Conservation (phyloP, 2,113 vertebrate species). For the Hirundichthys speculiger region DNA sequence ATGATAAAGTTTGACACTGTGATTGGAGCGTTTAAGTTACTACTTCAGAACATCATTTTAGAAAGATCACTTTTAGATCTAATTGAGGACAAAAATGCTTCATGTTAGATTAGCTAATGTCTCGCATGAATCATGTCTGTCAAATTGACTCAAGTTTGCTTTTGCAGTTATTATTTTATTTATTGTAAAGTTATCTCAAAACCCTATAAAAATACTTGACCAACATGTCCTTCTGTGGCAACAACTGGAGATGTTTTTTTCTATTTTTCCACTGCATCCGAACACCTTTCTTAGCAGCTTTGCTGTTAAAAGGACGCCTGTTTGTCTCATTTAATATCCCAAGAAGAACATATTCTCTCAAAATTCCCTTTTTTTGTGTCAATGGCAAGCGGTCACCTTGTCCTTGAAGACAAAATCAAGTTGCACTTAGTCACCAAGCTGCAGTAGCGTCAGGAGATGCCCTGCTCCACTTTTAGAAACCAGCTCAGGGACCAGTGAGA, state of each 20-base stretch:
- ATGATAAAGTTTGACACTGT: too few species aligned
- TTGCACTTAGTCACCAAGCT: constrained; percentile 39
- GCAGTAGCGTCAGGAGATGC: constrained; percentile 46
- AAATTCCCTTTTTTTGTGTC: constrained; percentile 36
- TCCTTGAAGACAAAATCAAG: constrained; percentile 64
- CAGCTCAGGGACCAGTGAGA: constrained; percentile 59
- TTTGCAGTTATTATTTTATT: too few species aligned
- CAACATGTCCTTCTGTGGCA: background rate
- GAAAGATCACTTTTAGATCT: too few species aligned
- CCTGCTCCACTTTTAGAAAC: constrained; percentile 66
- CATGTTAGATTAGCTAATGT: too few species aligned
- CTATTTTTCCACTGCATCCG: too few species aligned
- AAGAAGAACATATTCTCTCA: constrained; percentile 63
- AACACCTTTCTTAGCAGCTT: constrained; percentile 28
- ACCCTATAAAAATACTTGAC: too few species aligned
- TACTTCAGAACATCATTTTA: too few species aligned
- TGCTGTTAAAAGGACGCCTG: constrained; percentile 39
- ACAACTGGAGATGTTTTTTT: constrained; percentile 7
- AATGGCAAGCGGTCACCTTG: constrained; percentile 42
- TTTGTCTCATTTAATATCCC: constrained; percentile 61
- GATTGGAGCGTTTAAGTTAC: too few species aligned
- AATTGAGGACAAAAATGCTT: too few species aligned
- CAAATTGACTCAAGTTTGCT: too few species aligned
- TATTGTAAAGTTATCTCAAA: too few species aligned
- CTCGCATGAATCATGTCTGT: too few species aligned